Percentiles rank a stretch among this genome's conserved stretches.
phyloP scores from a whole-genome alignment of 2,113 vertebrate genomes.

The Willisornis vidua region DNA sequence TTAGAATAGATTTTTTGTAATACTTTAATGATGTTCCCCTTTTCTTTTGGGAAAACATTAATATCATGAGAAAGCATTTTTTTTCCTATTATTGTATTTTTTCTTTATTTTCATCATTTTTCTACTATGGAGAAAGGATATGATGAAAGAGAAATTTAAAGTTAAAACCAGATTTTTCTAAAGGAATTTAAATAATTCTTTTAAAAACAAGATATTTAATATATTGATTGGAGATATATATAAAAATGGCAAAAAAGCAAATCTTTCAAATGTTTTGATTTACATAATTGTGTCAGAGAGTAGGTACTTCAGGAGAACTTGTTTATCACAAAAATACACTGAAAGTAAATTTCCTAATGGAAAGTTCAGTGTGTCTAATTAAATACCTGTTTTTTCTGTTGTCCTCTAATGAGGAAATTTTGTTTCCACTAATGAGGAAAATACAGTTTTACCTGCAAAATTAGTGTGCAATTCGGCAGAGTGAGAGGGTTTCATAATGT shows the following conservation, averaged over 20 bases:
- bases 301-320: neutral
- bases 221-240: neutral
- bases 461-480: neutral
- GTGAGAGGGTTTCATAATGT: neutral
- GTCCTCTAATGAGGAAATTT: neutral
- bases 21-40: neutral
- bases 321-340: neutral
- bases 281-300: neutral
- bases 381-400: neutral
- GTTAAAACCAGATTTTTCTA: neutral
- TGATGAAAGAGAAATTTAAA: neutral
- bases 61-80: fast-evolving
- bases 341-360: neutral
- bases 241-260: neutral
- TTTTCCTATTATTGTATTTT: neutral
- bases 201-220: neutral
- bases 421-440: neutral
- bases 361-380: neutral
- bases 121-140: neutral
- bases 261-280: neutral
- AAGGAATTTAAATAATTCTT: fast-evolving
- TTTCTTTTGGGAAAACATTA: neutral
- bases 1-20: neutral
- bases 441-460: neutral
- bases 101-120: neutral